Evolutionary conservation across 2,797 vertebrate genomes (phyloP), one percentile per base, ranked within the genome.

Genomic region (Parauchenoglanis ngamensis): DNA sequence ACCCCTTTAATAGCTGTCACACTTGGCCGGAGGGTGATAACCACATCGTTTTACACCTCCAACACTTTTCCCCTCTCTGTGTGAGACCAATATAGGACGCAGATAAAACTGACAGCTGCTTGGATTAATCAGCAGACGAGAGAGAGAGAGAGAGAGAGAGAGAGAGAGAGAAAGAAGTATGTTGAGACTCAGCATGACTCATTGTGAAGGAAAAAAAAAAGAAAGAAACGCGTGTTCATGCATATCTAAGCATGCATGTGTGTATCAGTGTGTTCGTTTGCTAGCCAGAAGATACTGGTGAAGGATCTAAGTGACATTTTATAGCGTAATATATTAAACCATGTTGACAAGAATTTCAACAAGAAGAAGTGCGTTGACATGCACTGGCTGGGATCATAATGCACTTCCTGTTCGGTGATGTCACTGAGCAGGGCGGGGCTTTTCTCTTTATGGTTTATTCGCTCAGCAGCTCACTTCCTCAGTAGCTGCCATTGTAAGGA

Each of bases 381-480:
- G 40, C 56, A 84, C 65, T 31, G 65, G 31, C 67, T 84, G 52
- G 61, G 35, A 75, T 63, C 11, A 59, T n/a, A 19, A 31, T 76
- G 72, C n/a, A 87, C 91, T 85, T 89, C 85, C 82, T 79, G 19
- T 28, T 52, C 5, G 5, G 84, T 94, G 94, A 94, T 91, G 93
- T 94, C n/a, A 88, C n/a, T 0, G 19, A 0, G 56, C 59, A 86
- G 82, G 92, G 96, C 91, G 79, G 94, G 90, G 87, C 91, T 19
- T 17, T 84, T 79, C 87, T 91, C 90, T 88, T 87, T 89, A 88
- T 89, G 87, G 91, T 94, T 92, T 93, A 90, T 94, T 94, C 91
- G 93, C 92, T 90, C 90, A 92, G 92, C 90, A 93, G 93, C 93
- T 96, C 96, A 95, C 95, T 96, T 96, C 95, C 96, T 93, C 87